Evolutionary conservation across 2,888 invertebrate species (phyloP), one percentile per base, ranked within the genome.

Genomic region (Amiota communis): DNA sequence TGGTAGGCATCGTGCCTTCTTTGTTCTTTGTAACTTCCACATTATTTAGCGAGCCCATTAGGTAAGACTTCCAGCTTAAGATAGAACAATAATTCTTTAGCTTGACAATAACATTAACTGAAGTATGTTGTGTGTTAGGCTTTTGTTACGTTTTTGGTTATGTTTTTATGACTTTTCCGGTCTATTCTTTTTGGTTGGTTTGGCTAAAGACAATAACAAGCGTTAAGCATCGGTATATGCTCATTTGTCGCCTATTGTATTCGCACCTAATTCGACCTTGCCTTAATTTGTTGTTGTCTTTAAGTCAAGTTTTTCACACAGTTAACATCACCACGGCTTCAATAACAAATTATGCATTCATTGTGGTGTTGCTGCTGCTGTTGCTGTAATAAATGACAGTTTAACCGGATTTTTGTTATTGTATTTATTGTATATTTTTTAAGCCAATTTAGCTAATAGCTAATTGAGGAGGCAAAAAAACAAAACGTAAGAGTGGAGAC

Each of bases 131-230:
- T 15, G 15, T 20, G 59, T 17, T 4, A 11, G 10, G 8, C 20
- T 59, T 59, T 59, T 59, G 59, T 59, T 59, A n/a, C 8, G 20
- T 59, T 20, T 59, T 36, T 36, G 36, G 36, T 36, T 36, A 36
- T 6, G 36, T 36, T 53, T 13, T 53, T 53, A n/a, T n/a, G 11
- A 36, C 23, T 53, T 68, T 68, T 68, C 67, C 67, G 67, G 67
- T 53, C 20, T 68, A 36, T 63, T 63, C 63, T 63, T 36, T 59
- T n/a, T 53, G 36, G 36, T 36, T 36, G 36, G 2, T 36, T 36
- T 36, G 36, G 3, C 6, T 6, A 36, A 36, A 36, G 8, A 6
- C 6, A 36, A 36, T 0, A 36, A 36, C 36, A 36, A 36, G 8
- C 36, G 36, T 36, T 36, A 36, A 36, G 36, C 36, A 6, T 2